Evolutionary conservation across 23 tunicate species (phyloP).

Genomic region (Botrylloides violaceus): DNA sequence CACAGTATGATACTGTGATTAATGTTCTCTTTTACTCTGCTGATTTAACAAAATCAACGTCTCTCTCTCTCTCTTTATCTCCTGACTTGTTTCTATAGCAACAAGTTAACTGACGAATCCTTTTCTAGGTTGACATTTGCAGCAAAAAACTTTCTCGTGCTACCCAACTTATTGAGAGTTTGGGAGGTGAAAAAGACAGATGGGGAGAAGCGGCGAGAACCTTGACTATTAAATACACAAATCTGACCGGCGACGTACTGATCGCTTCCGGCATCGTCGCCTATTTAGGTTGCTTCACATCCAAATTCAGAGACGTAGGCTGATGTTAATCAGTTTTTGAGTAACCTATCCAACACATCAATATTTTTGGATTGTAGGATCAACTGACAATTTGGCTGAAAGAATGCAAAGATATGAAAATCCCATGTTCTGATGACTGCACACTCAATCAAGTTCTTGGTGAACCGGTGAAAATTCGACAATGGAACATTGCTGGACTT

Average conservation of each 20-base stretch:
- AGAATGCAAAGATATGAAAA: constrained; percentile 40
- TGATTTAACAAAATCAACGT: no score
- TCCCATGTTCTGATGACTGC: constrained; percentile 83
- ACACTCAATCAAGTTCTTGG: constrained; percentile 75
- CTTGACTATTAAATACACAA: constrained; percentile 72
- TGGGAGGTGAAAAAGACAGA: constrained; percentile 98
- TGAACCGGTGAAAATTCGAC: constrained; percentile 93
- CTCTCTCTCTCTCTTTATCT: no score
- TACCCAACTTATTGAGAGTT: constrained; percentile 83
- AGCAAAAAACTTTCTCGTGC: constrained; percentile 86
- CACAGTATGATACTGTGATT: no score
- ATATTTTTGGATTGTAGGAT: constrained; percentile 25
- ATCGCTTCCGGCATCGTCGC: constrained; percentile 94
- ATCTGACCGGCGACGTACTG: constrained; percentile 92
- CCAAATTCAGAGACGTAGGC: constrained; percentile 82
- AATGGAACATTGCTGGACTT: constrained; percentile 93
- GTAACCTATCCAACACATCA: not conserved
- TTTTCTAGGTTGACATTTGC: constrained; percentile 78
- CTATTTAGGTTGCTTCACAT: constrained; percentile 88
- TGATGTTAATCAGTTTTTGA: not conserved
- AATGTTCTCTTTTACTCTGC: no score
- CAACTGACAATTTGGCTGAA: constrained; percentile 40
- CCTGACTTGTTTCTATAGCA: no score
- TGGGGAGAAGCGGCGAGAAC: constrained; percentile 88
- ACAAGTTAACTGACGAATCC: no score